Conservation (phyloP, 2,888 invertebrate species). For the Parochlus steinenii region DNA sequence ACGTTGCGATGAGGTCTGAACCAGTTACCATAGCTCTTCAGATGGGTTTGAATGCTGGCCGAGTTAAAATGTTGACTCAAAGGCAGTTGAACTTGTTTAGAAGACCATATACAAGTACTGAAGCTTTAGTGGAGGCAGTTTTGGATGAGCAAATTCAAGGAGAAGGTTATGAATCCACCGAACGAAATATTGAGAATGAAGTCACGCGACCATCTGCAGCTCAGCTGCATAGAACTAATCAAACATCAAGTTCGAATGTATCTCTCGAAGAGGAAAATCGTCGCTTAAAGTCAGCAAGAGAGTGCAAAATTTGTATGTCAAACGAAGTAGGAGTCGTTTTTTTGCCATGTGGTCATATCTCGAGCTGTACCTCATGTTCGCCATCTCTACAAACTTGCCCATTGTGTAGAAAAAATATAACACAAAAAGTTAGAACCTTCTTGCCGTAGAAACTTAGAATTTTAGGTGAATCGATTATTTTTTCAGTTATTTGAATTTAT, state of each 20-base stretch:
- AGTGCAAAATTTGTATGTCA: conserved; percentile 92
- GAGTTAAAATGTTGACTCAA: conserved; percentile 39
- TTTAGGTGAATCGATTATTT: neutral
- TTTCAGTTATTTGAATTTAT: no score
- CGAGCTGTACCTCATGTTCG: conserved; percentile 73
- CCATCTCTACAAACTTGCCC: conserved; percentile 69
- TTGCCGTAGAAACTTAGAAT: conserved; percentile 37
- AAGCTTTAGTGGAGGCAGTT: conserved; percentile 56
- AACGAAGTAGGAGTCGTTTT: conserved; percentile 81
- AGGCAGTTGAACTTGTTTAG: conserved; percentile 40
- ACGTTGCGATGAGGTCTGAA: conserved; percentile 30
- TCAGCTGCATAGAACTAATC: conserved; percentile 11
- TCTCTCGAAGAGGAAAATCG: conserved; percentile 68
- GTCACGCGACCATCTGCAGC: conserved; percentile 10
- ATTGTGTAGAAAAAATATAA: conserved; percentile 61
- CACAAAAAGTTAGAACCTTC: conserved; percentile 69
- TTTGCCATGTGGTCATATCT: conserved; percentile 85
- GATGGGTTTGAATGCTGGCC: conserved; percentile 40
- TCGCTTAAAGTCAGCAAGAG: conserved; percentile 63
- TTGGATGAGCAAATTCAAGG: conserved; percentile 49
- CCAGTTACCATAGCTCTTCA: conserved; percentile 37
- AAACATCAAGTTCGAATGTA: no score
- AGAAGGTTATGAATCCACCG: conserved; percentile 32
- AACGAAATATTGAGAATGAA: conserved; percentile 19
- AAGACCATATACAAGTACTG: conserved; percentile 44